Conservation (phyloP, 2,888 invertebrate genomes). For the Calameuta idolon region DNA sequence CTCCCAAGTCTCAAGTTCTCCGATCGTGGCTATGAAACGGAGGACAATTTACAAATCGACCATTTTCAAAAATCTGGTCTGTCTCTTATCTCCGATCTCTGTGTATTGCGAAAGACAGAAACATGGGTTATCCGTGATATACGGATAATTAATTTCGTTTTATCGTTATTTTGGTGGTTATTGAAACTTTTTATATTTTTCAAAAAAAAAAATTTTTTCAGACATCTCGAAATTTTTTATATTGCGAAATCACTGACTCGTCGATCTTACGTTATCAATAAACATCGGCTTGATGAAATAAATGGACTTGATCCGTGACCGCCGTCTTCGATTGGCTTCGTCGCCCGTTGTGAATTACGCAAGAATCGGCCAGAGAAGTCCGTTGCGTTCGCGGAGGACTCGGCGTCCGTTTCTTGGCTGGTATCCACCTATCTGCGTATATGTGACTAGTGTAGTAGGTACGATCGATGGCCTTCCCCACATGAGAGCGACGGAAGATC, state of each 20-base stretch:
- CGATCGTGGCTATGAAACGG: background rate
- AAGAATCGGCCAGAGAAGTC: constrained; percentile 34
- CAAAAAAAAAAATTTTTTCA: background rate
- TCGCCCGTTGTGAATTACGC: constrained; percentile 58
- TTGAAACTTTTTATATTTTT: background rate
- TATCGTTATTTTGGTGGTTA: background rate
- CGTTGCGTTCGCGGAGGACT: background rate
- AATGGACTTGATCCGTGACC: constrained; percentile 61
- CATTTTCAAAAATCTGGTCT: background rate
- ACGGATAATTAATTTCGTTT: background rate
- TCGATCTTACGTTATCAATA: background rate
- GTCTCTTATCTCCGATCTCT: background rate
- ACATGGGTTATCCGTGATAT: background rate
- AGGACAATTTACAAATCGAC: background rate
- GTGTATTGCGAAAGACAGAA: background rate
- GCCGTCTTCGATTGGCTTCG: constrained; percentile 57
- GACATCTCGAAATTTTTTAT: background rate
- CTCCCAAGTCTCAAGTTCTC: constrained; percentile 42
- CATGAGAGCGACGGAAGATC: constrained; percentile 5
- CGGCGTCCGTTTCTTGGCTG: background rate
- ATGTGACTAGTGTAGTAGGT: background rate
- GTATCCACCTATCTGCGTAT: background rate
- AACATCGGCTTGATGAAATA: constrained; percentile 31
- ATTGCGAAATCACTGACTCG: background rate
- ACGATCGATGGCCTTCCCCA: background rate